phyloP scores from a whole-genome alignment of 2,888 invertebrate species.

The Cryptocephalus primarius region DNA sequence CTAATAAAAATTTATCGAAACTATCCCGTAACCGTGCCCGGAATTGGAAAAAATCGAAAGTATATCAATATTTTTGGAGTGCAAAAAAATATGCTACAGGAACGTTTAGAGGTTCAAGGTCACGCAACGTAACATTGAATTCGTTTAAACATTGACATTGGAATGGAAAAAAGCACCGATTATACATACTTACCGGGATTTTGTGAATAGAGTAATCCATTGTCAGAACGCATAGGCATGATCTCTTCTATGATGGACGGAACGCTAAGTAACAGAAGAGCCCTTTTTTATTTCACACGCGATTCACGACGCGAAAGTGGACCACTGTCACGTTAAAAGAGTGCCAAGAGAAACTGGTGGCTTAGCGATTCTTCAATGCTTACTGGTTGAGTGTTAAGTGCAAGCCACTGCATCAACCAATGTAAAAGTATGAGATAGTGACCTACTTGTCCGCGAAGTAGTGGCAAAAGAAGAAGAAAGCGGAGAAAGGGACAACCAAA shows the following conservation, averaged over 20 bases:
- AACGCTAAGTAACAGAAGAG: no score
- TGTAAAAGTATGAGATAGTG: slow-evolving; percentile 40
- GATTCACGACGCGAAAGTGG: no score
- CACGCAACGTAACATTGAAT: not conserved
- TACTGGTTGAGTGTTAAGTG: not conserved
- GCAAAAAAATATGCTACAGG: no score
- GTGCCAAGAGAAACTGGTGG: no score
- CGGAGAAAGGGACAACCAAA: slow-evolving; percentile 37
- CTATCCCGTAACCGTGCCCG: no score
- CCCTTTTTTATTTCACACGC: no score
- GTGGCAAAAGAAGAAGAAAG: slow-evolving; percentile 37
- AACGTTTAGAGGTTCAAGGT: no score
- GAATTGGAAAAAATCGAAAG: not conserved
- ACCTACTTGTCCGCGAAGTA: slow-evolving; percentile 38
- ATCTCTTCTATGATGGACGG: slow-evolving; percentile 5
- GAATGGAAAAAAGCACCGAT: no score
- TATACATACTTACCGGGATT: slow-evolving; percentile 28
- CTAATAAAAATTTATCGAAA: no score
- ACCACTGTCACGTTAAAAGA: no score
- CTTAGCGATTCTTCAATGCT: no score
- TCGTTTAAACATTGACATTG: not conserved
- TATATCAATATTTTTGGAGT: not conserved
- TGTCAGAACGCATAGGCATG: slow-evolving; percentile 34
- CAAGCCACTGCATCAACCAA: slow-evolving; percentile 7
- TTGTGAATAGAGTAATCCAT: slow-evolving; percentile 35